These are phyloP conservation scores for Vicugna pacos DNA, from an alignment of 2,113 vertebrate genomes.

Conservation along the genomic window DNA sequence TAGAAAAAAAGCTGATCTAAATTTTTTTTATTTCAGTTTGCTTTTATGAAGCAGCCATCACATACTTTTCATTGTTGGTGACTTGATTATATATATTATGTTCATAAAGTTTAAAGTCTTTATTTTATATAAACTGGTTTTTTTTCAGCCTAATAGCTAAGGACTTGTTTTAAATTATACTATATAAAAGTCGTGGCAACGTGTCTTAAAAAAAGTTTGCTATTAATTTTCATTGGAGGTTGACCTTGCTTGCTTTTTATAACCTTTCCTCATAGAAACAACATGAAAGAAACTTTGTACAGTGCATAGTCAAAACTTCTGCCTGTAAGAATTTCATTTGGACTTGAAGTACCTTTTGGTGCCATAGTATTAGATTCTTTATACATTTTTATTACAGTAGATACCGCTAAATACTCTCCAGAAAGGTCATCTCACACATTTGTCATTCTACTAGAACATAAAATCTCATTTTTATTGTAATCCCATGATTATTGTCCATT, in stretches of 20 bases:
- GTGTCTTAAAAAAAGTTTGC: background rate
- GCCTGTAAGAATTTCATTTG: background rate
- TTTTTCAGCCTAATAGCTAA: conserved; percentile 7
- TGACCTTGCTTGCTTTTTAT: background rate
- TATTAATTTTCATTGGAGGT: background rate
- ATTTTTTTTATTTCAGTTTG: conserved; percentile 23
- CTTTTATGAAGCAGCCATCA: background rate
- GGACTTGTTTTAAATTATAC: background rate
- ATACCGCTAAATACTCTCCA: background rate
- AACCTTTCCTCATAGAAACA: background rate
- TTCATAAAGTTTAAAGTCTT: background rate
- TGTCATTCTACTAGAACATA: background rate
- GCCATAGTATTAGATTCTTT: background rate
- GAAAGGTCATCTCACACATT: background rate
- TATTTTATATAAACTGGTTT: background rate
- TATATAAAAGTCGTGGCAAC: background rate
- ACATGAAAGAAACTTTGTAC: background rate
- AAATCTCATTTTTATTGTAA: background rate
- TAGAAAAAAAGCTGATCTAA: background rate
- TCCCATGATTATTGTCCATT: background rate
- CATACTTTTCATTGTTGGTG: background rate
- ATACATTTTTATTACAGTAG: conserved; percentile 40
- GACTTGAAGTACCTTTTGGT: background rate
- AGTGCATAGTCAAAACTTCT: background rate
- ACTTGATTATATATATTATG: background rate